These are phyloP conservation scores for Melinaea menophilus DNA, from an alignment of 2,888 invertebrate species.

Conservation along the genomic window DNA sequence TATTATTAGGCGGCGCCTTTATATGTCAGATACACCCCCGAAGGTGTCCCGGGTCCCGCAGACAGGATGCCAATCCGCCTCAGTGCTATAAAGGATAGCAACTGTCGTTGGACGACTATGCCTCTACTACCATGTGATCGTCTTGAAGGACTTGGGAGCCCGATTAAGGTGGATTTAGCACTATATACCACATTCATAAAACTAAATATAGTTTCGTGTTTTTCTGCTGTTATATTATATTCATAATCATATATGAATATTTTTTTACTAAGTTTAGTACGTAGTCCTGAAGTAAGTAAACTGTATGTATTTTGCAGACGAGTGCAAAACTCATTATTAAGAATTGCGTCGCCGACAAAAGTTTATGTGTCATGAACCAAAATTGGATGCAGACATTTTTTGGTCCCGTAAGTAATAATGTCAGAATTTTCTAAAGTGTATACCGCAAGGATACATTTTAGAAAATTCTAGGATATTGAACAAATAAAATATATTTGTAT, in stretches of 20 bases:
- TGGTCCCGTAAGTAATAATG: conserved; percentile 53
- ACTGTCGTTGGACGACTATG: conserved; percentile 62
- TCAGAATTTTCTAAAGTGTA: background rate
- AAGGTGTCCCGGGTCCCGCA: conserved; percentile 53
- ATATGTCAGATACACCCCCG: conserved; percentile 58
- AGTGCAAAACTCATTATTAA: conserved; percentile 56
- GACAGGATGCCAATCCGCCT: conserved; percentile 63
- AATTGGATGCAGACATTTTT: conserved; percentile 72
- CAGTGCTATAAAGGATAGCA: conserved; percentile 57
- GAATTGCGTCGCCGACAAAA: conserved; percentile 67
- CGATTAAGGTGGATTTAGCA: conserved; percentile 49
- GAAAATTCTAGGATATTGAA: too few relatives aligned
- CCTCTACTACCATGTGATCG: conserved; percentile 57
- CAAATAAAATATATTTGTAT: too few relatives aligned
- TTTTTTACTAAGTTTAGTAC: too few relatives aligned
- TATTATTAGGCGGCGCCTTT: conserved; percentile 52
- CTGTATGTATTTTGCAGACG: conserved; percentile 51
- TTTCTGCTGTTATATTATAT: too few relatives aligned
- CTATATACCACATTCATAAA: background rate
- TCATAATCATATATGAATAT: too few relatives aligned
- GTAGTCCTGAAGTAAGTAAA: background rate
- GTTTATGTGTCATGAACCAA: conserved; percentile 67
- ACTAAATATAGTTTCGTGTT: too few relatives aligned
- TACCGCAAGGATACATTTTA: too few relatives aligned
- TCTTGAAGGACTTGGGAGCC: conserved; percentile 57